Evolutionary conservation across 2,797 vertebrate genomes (phyloP).

Genomic region (Epinephelus coioides): DNA sequence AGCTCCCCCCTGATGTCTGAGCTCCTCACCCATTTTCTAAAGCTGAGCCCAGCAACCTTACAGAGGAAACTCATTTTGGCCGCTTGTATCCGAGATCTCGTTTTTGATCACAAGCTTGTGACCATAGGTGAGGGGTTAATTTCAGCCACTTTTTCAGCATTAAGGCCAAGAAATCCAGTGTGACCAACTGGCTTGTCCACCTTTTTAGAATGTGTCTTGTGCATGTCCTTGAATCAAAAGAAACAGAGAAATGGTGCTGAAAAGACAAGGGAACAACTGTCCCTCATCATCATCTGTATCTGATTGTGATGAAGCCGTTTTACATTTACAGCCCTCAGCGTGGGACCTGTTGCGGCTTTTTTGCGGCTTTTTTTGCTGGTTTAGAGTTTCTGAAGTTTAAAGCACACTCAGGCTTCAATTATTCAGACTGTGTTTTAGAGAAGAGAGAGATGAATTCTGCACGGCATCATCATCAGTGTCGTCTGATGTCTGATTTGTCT

Average conservation of each 20-base stretch:
- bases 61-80: too few species aligned
- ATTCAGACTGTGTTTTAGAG: slow-evolving; percentile 10
- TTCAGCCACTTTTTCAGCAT: not conserved
- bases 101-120: too few species aligned
- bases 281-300: not conserved
- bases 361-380: not conserved
- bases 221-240: not conserved
- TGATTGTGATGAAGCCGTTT: not conserved
- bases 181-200: not conserved
- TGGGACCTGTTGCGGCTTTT: not conserved
- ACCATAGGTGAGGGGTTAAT: not conserved
- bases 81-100: too few species aligned
- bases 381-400: slow-evolving; percentile 8
- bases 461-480: not conserved
- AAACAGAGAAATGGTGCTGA: not conserved
- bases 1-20: too few species aligned
- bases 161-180: not conserved
- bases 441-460: not conserved
- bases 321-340: not conserved
- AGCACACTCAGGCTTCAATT: not conserved
- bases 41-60: too few species aligned
- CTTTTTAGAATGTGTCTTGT: not conserved
- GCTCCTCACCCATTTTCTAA: too few species aligned
- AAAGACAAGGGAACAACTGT: not conserved
- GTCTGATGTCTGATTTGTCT: not conserved